Conservation (phyloP, 2,113 vertebrate genomes). For the Ahaetulla prasina region DNA sequence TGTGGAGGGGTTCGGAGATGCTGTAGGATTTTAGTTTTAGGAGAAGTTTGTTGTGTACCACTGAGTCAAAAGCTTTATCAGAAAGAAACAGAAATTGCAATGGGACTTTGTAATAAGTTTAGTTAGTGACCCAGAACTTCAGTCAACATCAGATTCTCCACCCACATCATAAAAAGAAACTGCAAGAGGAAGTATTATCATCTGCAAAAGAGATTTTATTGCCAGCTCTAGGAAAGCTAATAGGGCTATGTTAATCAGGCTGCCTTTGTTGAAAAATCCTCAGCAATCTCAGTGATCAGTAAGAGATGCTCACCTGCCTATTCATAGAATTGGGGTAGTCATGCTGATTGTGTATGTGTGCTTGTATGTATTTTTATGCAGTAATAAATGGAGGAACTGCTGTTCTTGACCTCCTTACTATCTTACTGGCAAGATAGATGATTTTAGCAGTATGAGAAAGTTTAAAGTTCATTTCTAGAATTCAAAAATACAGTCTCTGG, state of each 20-base stretch:
- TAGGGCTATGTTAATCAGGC: neutral
- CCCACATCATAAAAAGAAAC: neutral
- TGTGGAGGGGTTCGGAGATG: too few species aligned
- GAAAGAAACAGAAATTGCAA: neutral
- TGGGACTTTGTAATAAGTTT: neutral
- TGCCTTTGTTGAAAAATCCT: neutral
- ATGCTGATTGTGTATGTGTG: neutral
- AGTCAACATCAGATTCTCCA: neutral
- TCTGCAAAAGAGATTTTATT: neutral
- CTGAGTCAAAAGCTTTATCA: too few species aligned
- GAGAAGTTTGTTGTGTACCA: too few species aligned
- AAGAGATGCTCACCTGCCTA: neutral
- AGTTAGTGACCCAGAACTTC: neutral
- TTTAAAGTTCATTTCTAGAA: constrained; percentile 1
- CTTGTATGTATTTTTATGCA: neutral
- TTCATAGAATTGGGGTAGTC: neutral
- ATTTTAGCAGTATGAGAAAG: constrained; percentile 8
- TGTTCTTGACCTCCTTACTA: constrained; percentile 18
- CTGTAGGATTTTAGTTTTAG: too few species aligned
- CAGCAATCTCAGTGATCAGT: neutral
- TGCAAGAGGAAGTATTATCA: neutral
- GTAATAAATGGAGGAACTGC: neutral
- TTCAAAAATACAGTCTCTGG: constrained; percentile 14
- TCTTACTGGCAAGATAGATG: constrained; percentile 24
- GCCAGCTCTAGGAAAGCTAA: neutral